A percentile compares a stretch with the other conserved stretches of the same genome.
Evolutionary conservation across 2,888 invertebrate species (phyloP).

Genomic region (Drosophila mercatorum): DNA sequence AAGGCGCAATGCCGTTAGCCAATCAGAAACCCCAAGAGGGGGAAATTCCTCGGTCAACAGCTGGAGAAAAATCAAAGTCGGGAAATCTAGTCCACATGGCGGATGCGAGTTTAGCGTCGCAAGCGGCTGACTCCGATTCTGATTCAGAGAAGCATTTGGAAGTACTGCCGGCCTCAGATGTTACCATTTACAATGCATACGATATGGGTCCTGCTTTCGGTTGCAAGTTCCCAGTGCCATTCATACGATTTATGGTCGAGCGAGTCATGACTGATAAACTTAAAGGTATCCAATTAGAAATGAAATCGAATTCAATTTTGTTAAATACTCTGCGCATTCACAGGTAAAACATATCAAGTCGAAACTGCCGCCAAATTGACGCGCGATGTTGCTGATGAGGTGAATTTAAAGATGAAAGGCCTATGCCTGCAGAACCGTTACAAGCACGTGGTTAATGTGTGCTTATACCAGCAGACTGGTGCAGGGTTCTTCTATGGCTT

Average conservation of each 20-base stretch:
- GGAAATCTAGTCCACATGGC: background rate
- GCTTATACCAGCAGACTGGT: constrained; percentile 62
- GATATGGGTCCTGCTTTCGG: constrained; percentile 67
- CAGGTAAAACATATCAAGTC: constrained; percentile 46
- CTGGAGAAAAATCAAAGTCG: constrained; percentile 4
- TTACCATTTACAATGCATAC: constrained; percentile 59
- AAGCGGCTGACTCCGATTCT: constrained; percentile 9
- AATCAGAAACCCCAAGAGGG: constrained; percentile 7
- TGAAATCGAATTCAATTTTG: background rate
- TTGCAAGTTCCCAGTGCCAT: constrained; percentile 55
- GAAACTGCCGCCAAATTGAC: constrained; percentile 55
- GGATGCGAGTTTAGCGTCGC: background rate
- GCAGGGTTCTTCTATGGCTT: constrained; percentile 60
- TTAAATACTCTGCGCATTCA: background rate
- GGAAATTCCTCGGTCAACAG: too few species aligned
- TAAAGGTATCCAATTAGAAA: constrained; percentile 15
- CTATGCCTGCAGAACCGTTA: constrained; percentile 45
- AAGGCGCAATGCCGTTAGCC: constrained; percentile 24
- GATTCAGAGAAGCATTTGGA: constrained; percentile 31
- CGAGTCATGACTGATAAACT: constrained; percentile 25
- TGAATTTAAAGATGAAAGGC: constrained; percentile 48
- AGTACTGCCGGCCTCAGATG: constrained; percentile 49
- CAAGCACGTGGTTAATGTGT: constrained; percentile 57
- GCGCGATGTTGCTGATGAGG: constrained; percentile 59
- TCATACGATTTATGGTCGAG: constrained; percentile 47